Evolutionary conservation across 1,140 invertebrate species (phyloP), one percentile per base, ranked within the genome.

Genomic region (Cotesia chilonis): DNA sequence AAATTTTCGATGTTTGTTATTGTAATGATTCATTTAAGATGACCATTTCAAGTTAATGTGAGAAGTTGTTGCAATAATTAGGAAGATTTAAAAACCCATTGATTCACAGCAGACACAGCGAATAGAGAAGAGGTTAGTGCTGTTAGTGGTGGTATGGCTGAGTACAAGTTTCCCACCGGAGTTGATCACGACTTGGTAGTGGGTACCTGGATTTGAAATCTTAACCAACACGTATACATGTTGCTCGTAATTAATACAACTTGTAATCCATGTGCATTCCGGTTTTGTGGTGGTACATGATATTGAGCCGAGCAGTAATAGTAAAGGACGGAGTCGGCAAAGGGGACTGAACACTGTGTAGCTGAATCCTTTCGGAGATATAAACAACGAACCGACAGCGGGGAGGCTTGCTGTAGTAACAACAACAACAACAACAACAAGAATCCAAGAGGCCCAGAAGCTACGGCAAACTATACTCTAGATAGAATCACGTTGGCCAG

Each of bases 171-270:
- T 75, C 74, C 71, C 74, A 73, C 71, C 74, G 64, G 20, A 63
- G 54, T 55, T 70, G 65, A 71, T 75, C 74, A 75, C 74, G 74
- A 76, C 72, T 74, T 68, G 37, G 63, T 71, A 47, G n/a, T 14
- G 41, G 61, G 35, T 47, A 17, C 38, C 84, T 85, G 81, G 85
- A 87, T 87, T 86, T 85, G 84, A 84, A 85, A 87, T 87, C 85
- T 86, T 66, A 74, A 77, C 72, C 78, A 75, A 81, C 76, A 76
- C 82, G 80, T 84, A 80, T 66, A 66, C 47, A 87, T 85, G 84
- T 87, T 83, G 81, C 76, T 75, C 81, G 83, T 87, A 87, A 87
- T 87, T 87, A 87, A 87, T 86, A 87, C 85, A 85, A 87, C 81
- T 86, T 85, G 83, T 83, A 85, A 84, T 85, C 79, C 84, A 47